Evolutionary conservation across 2,888 invertebrate species (phyloP), one percentile per base, ranked within the genome.

Genomic region (Zygaena filipendulae): DNA sequence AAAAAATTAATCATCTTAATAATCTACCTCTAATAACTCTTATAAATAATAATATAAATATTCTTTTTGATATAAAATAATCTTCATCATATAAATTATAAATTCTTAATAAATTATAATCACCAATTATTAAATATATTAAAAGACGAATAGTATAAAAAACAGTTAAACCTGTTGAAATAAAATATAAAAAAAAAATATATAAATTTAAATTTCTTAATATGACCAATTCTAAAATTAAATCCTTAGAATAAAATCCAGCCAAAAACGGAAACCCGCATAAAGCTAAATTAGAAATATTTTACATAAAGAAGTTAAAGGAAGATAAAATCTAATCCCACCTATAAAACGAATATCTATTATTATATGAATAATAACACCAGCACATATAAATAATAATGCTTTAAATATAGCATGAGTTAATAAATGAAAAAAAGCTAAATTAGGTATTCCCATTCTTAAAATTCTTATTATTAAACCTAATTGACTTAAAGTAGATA

Each of bases 341-440:
- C 84, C 83, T 44, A 86, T 82, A 61, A 46, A 68, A 3, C 87
- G 87, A 81, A 87, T 84, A 84, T 88, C 87, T 59, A 54, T 61
- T 56, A 83, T 75, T 56, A 74, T 74, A 77, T 87, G 86, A 82
- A 90, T 88, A 67, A 88, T 71, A 27, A 80, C 64, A 0, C 89
- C 89, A 0, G 87, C 85, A 81, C 87, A 87, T 51, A 89, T 81
- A 83, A 89, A 88, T 60, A 88, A 75, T 63, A 87, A 75, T 43
- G 88, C 87, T 40, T 89, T 90, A 86, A 90, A 89, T 67, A 90
- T 79, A 36, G 88, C 88, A 82, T 89, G 87, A 40, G 80, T 84
- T 55, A 88, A 66, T 53, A 88, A 63, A 83, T 89, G 88, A 82
- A 87, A 87, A 82, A 86, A 87, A 45, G 85, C 81, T 49, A 88